A percentile compares a stretch with the other conserved stretches of the same genome.
Conservation (phyloP, 2,113 vertebrate genomes). For the Solea solea region DNA sequence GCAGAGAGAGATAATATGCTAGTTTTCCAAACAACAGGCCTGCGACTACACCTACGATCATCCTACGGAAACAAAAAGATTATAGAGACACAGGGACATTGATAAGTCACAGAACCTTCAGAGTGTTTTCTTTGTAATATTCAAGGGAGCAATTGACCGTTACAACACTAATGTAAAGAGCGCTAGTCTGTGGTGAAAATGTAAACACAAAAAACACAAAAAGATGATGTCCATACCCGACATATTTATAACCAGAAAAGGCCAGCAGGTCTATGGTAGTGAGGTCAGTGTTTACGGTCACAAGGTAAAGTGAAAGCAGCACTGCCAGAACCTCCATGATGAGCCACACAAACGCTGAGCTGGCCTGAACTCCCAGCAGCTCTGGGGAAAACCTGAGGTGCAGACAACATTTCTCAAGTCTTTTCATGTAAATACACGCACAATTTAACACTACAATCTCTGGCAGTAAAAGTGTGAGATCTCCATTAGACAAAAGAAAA, state of each 20-base stretch:
- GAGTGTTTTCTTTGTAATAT: no score
- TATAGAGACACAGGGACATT: neutral
- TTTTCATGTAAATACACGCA: neutral
- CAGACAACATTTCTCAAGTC: neutral
- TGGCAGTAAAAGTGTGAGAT: neutral
- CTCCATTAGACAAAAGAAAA: no score
- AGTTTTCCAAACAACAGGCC: slow-evolving; percentile 88
- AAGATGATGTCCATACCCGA: slow-evolving; percentile 81
- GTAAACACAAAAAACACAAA: neutral
- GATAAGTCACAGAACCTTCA: no score
- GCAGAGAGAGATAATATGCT: slow-evolving; percentile 87
- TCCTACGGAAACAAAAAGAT: slow-evolving; percentile 75
- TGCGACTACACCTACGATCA: slow-evolving; percentile 87
- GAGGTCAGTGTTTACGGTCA: slow-evolving; percentile 89
- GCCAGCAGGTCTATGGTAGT: slow-evolving; percentile 91
- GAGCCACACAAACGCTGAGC: slow-evolving; percentile 91
- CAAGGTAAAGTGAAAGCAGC: slow-evolving; percentile 89
- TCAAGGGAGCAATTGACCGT: no score
- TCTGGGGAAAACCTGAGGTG: slow-evolving; percentile 88
- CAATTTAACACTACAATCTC: neutral
- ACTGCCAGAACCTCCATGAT: slow-evolving; percentile 88
- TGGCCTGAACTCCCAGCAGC: slow-evolving; percentile 92
- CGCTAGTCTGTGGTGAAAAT: neutral
- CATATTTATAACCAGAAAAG: slow-evolving; percentile 93
- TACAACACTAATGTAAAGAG: no score